Percentiles rank a stretch among this genome's conserved stretches.
phyloP scores from a whole-genome alignment of 2,113 vertebrate genomes.

The Sinocyclocheilus maitianheensis region DNA sequence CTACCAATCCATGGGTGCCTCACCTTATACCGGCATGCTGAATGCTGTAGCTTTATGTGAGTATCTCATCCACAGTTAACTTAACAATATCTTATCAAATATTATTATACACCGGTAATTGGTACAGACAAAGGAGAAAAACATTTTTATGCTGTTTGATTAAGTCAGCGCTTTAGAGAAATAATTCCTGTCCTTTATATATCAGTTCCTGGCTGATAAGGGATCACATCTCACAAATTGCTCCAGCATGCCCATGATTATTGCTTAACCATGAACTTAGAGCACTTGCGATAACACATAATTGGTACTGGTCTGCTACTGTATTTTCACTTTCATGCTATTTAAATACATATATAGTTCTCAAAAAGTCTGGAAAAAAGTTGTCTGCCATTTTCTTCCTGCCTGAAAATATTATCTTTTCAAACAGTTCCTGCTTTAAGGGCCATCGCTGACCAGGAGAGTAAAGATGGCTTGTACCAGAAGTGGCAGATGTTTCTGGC shows the following conservation, averaged over 20 bases:
- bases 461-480: conserved; percentile 90
- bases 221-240: background rate
- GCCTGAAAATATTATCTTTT: too few species aligned
- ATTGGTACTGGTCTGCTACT: conserved; percentile 13
- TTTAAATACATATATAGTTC: background rate
- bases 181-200: background rate
- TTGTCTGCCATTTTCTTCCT: too few species aligned
- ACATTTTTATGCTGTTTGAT: background rate
- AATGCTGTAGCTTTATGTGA: conserved; percentile 92
- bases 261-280: conserved; percentile 13
- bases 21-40: conserved; percentile 92
- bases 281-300: conserved; percentile 8
- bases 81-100: background rate
- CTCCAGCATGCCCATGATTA: background rate
- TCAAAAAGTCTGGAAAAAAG: too few species aligned
- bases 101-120: too few species aligned
- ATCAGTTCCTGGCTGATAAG: conserved; percentile 23
- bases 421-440: conserved; percentile 83
- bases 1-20: conserved; percentile 87
- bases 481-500: conserved; percentile 97
- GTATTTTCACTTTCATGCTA: conserved; percentile 6
- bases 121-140: background rate
- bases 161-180: background rate
- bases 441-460: conserved; percentile 91
- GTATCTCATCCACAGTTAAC: conserved; percentile 61